These are phyloP conservation scores for Euleptes europaea DNA, from an alignment of 2,113 vertebrate species.

Conservation along the genomic window DNA sequence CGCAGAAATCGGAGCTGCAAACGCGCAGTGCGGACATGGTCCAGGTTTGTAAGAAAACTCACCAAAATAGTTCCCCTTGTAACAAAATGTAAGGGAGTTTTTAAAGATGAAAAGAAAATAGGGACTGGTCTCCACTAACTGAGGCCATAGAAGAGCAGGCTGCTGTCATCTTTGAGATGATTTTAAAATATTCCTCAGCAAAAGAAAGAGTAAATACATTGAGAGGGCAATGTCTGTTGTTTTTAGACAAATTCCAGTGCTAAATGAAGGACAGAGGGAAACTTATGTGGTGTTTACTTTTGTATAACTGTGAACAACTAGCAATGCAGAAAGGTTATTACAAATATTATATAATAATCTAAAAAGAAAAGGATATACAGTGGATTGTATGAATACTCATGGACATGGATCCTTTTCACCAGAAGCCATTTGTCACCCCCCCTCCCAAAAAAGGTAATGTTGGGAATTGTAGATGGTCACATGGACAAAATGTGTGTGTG, in stretches of 20 bases:
- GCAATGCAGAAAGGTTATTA: conserved; percentile 32
- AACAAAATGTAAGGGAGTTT: neutral
- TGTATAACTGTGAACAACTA: neutral
- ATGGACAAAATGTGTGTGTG: too few species aligned
- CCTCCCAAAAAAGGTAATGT: too few species aligned
- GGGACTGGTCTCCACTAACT: neutral
- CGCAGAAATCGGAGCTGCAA: too few species aligned
- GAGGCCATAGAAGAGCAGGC: neutral
- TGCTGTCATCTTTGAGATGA: too few species aligned
- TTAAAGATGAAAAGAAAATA: neutral
- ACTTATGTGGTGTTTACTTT: conserved; percentile 17
- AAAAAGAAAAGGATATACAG: neutral
- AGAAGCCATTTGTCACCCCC: too few species aligned
- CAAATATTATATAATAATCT: conserved; percentile 39
- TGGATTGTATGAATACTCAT: too few species aligned
- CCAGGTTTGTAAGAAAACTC: neutral
- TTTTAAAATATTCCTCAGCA: neutral
- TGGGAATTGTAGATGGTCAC: too few species aligned
- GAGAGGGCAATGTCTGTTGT: conserved; percentile 28
- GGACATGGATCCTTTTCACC: too few species aligned
- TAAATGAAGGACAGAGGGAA: neutral
- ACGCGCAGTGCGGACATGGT: too few species aligned
- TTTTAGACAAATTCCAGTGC: conserved; percentile 36
- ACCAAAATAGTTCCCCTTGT: neutral
- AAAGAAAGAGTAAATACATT: neutral